Base-by-base conservation (phyloP, 2,888 invertebrate species). In the Eupithecia abbreviata region DNA sequence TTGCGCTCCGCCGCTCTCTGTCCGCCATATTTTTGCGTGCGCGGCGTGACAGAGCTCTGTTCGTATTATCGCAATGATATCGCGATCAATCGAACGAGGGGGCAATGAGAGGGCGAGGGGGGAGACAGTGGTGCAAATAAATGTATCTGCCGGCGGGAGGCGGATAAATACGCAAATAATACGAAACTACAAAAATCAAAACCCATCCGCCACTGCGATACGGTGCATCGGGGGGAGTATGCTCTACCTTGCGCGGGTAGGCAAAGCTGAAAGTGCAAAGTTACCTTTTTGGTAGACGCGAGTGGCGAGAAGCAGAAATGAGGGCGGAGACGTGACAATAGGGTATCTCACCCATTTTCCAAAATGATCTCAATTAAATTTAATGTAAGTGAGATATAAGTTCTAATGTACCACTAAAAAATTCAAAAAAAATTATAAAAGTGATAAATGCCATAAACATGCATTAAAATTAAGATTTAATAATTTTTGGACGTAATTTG, bases 131-230 rank as follows among this genome's bases (percentile, higher is more conserved):
- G 94, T 91, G 93, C 93, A 93, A 94, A 94, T 94, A 94, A 94
- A 94, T 94, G 93, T 95, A 94, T 94, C 93, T 89, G 92, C 92
- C 90, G 92, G 91, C 90, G 92, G 93, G 93, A 92, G 91, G 92
- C 90, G 94, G 92, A 94, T 94, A 94, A 94, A 95, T 95, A 94
- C 88, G 90, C 84, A 80, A 84, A 84, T 84, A 84, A 94, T 95
- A 95, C 94, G 95, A 94, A 95, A 95, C 95, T 95, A 94, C 95
- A 95, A 95, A 95, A 95, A 95, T 95, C 95, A 95, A 95, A 95
- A 94, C 94, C 93, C 93, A 93, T 92, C 92, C 92, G 91, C 92
- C 89, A 92, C 91, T 92, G 92, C 88, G 89, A 88, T 91, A 88
- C 89, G 87, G 89, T 85, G 84, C 75, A 79, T 79, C 79, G 86